Conservation (phyloP, 2,888 invertebrate species). For the Tipula lateralis region DNA sequence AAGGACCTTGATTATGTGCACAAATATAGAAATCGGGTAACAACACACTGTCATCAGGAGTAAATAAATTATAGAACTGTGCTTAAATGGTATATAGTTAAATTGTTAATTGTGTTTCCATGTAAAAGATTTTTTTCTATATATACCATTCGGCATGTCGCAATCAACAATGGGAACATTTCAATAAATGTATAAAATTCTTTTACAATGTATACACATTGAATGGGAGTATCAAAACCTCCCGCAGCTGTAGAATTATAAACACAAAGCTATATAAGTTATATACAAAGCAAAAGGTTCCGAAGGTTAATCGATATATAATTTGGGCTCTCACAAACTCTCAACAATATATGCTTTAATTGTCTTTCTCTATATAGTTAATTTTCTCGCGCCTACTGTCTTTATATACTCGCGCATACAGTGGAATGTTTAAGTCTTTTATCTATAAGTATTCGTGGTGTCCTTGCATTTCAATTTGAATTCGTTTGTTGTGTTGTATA, state of each 20-base stretch:
- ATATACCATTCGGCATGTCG: not conserved
- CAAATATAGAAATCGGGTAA: no score
- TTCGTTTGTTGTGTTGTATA: not conserved
- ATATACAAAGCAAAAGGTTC: not conserved
- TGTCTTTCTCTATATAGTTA: not conserved
- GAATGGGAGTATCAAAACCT: not conserved
- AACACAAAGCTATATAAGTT: not conserved
- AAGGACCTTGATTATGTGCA: no score
- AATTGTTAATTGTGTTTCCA: not conserved
- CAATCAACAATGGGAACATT: not conserved
- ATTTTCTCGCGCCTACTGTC: not conserved
- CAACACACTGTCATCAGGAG: not conserved
- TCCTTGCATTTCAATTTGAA: not conserved
- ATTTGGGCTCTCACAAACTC: constrained; percentile 6
- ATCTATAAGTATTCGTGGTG: not conserved
- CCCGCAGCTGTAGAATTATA: not conserved
- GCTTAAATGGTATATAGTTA: not conserved
- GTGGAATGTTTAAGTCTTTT: not conserved
- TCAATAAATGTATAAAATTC: not conserved
- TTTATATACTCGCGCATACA: not conserved
- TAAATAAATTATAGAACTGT: not conserved
- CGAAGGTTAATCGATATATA: constrained; percentile 24
- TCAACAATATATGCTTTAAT: not conserved
- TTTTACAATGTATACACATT: not conserved
- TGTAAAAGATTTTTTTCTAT: not conserved